phyloP scores from a whole-genome alignment of 2,113 vertebrate genomes.

The Petrocephalus zakoni region DNA sequence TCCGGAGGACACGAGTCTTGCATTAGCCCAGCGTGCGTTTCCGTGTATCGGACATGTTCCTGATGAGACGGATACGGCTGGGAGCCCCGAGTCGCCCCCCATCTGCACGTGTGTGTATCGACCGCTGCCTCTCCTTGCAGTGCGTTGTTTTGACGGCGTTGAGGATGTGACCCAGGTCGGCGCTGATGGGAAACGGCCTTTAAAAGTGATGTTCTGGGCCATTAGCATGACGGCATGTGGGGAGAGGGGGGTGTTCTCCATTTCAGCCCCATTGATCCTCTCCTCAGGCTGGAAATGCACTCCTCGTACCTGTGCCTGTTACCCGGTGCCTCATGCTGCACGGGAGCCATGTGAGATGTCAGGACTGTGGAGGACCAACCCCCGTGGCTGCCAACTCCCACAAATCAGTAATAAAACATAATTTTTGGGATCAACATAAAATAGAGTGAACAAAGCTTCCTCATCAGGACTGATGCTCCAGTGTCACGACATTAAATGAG shows the following conservation, averaged over 20 bases:
- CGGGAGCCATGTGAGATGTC: slow-evolving; percentile 30
- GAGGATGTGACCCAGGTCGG: slow-evolving; percentile 43
- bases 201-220: slow-evolving; percentile 54
- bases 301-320: slow-evolving; percentile 5
- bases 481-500: not conserved
- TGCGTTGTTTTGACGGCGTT: slow-evolving; percentile 28
- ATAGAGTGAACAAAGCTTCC: not conserved
- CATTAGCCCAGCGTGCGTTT: slow-evolving; percentile 14
- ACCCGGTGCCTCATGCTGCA: slow-evolving; percentile 24
- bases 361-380: slow-evolving; percentile 30
- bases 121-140: slow-evolving; percentile 53
- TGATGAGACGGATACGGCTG: slow-evolving; percentile 6
- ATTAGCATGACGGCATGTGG: slow-evolving; percentile 55
- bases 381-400: not conserved
- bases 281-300: slow-evolving; percentile 28
- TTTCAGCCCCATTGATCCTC: slow-evolving; percentile 63
- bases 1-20: slow-evolving; percentile 18
- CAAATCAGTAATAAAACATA: not conserved
- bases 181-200: slow-evolving; percentile 60
- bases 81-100: slow-evolving; percentile 4
- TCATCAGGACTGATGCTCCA: not conserved
- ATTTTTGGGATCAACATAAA: not conserved
- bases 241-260: slow-evolving; percentile 46
- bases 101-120: slow-evolving; percentile 29
- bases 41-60: slow-evolving; percentile 12